Evolutionary conservation across 2,113 vertebrate species (phyloP).

Genomic region (Cheilinus undulatus): DNA sequence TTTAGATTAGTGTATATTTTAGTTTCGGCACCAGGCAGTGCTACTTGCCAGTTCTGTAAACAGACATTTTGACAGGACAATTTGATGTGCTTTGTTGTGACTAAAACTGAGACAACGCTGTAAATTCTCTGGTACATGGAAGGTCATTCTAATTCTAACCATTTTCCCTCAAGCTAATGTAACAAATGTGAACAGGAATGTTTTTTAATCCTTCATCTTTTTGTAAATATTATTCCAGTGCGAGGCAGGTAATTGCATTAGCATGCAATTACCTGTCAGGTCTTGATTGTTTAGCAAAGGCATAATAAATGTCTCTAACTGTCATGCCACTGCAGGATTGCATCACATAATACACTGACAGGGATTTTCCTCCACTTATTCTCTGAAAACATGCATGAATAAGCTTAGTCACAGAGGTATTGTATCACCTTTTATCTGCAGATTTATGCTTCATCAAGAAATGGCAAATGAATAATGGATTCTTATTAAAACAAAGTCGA

Average conservation of each 20-base stretch:
- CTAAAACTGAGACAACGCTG: no score
- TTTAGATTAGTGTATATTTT: no score
- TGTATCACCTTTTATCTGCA: constrained; percentile 45
- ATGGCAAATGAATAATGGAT: constrained; percentile 35
- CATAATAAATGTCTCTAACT: constrained; percentile 41
- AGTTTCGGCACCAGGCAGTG: no score
- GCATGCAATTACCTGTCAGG: constrained; percentile 18
- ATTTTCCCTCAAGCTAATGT: neutral
- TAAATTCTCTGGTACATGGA: no score
- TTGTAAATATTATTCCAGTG: neutral
- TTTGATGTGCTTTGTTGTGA: no score
- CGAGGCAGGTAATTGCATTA: no score
- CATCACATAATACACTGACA: constrained; percentile 51
- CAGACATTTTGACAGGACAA: no score
- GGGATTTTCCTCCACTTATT: constrained; percentile 47
- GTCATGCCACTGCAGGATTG: constrained; percentile 49
- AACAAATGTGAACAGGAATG: no score
- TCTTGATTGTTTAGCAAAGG: constrained; percentile 50
- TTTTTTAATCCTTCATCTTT: neutral
- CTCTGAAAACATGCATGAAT: constrained; percentile 39
- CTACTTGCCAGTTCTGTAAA: no score
- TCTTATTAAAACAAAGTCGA: constrained; percentile 11
- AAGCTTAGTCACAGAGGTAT: constrained; percentile 34
- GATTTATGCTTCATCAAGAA: constrained; percentile 21
- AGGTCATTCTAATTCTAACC: no score